Conservation (phyloP, 2,888 invertebrate genomes). For the Troides oblongomaculatus region DNA sequence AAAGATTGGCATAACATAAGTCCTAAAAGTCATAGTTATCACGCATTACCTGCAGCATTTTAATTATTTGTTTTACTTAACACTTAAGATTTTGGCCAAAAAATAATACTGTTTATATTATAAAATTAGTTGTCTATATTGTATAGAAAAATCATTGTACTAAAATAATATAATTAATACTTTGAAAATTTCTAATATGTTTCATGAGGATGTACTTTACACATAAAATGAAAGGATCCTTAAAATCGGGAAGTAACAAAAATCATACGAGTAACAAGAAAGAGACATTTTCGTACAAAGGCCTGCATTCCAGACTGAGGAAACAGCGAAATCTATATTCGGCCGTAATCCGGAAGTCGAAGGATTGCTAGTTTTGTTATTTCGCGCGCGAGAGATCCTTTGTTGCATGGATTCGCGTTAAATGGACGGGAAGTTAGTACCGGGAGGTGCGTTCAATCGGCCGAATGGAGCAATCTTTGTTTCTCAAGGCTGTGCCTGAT, state of each 20-base stretch:
- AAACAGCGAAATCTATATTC: constrained; percentile 42
- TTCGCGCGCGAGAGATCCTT: constrained; percentile 73
- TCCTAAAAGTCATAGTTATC: too few relatives aligned
- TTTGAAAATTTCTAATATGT: not conserved
- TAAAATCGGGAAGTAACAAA: not conserved
- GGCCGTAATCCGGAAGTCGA: constrained; percentile 48
- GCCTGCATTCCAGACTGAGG: constrained; percentile 35
- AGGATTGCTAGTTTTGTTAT: constrained; percentile 76
- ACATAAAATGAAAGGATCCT: not conserved
- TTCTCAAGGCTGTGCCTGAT: constrained; percentile 70
- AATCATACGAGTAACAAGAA: not conserved
- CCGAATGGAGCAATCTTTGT: constrained; percentile 74
- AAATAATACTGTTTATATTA: too few relatives aligned
- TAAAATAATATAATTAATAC: too few relatives aligned
- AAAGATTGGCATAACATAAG: too few relatives aligned
- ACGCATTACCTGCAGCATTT: too few relatives aligned
- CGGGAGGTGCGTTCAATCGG: constrained; percentile 74
- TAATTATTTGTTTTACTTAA: too few relatives aligned
- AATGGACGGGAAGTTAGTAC: constrained; percentile 78
- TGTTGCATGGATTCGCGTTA: constrained; percentile 77
- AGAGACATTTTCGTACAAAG: constrained; percentile 11
- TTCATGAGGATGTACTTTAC: not conserved
- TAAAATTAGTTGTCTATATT: too few relatives aligned
- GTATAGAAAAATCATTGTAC: too few relatives aligned
- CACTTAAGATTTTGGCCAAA: too few relatives aligned